These are phyloP conservation scores for Oscheius sp. DNA, from an alignment of 2,888 invertebrate genomes.

Conservation along the genomic window DNA sequence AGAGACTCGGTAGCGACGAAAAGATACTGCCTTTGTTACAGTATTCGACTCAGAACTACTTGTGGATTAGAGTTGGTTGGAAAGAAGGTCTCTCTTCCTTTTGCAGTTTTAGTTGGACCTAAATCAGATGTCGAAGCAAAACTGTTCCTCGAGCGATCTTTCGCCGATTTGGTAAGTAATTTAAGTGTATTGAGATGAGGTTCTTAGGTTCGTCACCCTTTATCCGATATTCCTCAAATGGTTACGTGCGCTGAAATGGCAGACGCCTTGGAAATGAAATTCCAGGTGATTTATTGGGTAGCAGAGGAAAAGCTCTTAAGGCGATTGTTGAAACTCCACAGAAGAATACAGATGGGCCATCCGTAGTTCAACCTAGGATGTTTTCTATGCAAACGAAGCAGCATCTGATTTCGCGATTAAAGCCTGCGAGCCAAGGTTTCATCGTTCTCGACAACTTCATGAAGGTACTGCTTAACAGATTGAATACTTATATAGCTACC, in stretches of 20 bases:
- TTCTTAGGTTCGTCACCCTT: constrained; percentile 61
- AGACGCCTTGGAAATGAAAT: constrained; percentile 69
- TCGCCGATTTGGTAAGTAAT: constrained; percentile 58
- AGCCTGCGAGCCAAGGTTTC: constrained; percentile 61
- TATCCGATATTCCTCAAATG: constrained; percentile 62
- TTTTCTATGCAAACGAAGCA: constrained; percentile 61
- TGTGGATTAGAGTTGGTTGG: constrained; percentile 67
- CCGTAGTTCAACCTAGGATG: constrained; percentile 62
- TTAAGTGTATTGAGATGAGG: too few relatives aligned
- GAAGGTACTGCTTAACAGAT: constrained; percentile 48
- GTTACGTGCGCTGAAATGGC: constrained; percentile 66
- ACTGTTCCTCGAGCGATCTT: constrained; percentile 67
- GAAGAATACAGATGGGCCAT: constrained; percentile 66
- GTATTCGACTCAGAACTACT: constrained; percentile 57
- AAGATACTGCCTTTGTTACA: constrained; percentile 67
- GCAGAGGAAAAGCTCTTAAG: constrained; percentile 23
- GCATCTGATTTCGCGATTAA: constrained; percentile 61
- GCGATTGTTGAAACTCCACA: constrained; percentile 68
- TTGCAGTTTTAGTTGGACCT: constrained; percentile 69
- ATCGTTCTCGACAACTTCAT: constrained; percentile 63
- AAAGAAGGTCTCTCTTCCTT: constrained; percentile 67
- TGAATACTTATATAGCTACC: constrained; percentile 52
- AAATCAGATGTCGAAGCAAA: constrained; percentile 69
- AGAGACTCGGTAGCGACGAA: constrained; percentile 67
- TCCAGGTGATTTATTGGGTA: constrained; percentile 53